Conservation (phyloP, 2,888 invertebrate species). For the Meta bourneti region DNA sequence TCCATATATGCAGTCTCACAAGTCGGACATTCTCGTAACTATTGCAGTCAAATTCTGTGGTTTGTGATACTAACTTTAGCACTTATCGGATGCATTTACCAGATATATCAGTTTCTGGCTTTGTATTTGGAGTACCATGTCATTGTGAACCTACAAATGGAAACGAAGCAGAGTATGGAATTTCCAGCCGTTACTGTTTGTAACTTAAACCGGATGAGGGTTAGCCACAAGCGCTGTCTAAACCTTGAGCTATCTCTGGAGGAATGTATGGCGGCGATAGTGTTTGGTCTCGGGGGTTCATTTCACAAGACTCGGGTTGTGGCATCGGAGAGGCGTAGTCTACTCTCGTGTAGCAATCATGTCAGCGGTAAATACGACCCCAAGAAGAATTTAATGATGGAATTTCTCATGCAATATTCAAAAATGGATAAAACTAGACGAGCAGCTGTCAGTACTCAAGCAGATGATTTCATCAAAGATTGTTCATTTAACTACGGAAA, state of each 20-base stretch:
- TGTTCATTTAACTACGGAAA: neutral
- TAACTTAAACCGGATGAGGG: slow-evolving; percentile 51
- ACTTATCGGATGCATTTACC: slow-evolving; percentile 20
- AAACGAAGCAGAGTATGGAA: neutral
- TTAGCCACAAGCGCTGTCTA: neutral
- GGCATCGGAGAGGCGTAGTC: neutral
- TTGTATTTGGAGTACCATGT: slow-evolving; percentile 49
- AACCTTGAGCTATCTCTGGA: neutral
- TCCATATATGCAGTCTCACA: slow-evolving; percentile 15
- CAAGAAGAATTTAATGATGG: neutral
- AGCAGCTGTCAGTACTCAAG: neutral
- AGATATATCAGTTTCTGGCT: slow-evolving; percentile 19
- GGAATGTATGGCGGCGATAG: neutral
- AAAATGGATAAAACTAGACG: neutral
- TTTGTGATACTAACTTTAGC: neutral
- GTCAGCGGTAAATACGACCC: neutral
- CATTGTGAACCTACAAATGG: slow-evolving; percentile 4
- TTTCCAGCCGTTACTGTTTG: slow-evolving; percentile 68
- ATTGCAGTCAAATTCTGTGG: slow-evolving; percentile 23
- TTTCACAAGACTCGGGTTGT: neutral
- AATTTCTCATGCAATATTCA: slow-evolving; percentile 14
- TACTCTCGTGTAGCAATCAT: neutral
- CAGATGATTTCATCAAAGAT: neutral
- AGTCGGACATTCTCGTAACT: neutral
- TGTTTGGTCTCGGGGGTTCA: too few species aligned